phyloP scores from a whole-genome alignment of 2,888 invertebrate species.

The Seira musarum region DNA sequence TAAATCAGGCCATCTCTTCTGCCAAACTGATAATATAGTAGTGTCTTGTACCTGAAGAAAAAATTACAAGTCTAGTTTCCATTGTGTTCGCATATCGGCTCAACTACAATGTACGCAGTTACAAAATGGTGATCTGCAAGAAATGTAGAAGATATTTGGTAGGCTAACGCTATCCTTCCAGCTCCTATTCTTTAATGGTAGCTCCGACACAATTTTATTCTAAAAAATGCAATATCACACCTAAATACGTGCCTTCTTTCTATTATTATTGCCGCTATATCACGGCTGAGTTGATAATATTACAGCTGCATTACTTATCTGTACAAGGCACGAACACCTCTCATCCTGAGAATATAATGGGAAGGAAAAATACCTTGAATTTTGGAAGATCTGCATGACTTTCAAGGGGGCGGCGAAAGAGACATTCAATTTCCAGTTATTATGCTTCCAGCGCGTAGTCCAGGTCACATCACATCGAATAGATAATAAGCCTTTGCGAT shows the following conservation, averaged over 20 bases:
- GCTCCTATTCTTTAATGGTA: too few relatives aligned
- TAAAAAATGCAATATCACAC: too few relatives aligned
- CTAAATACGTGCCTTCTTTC: neutral
- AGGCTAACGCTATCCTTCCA: too few relatives aligned
- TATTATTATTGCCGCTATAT: conserved; percentile 23
- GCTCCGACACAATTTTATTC: too few relatives aligned
- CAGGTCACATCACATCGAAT: conserved; percentile 6
- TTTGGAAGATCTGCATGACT: neutral
- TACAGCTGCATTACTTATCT: conserved; percentile 8
- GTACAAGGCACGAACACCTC: neutral
- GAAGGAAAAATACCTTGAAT: conserved; percentile 2
- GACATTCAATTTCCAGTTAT: conserved; percentile 30
- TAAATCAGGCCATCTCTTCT: conserved; percentile 35
- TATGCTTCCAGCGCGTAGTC: neutral
- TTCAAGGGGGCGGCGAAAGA: neutral
- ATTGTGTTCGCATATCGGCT: too few relatives aligned
- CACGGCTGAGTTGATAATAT: conserved; percentile 34
- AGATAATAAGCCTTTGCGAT: conserved; percentile 13
- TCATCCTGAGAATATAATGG: conserved; percentile 9
- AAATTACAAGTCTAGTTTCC: too few relatives aligned
- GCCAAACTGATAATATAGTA: conserved; percentile 1
- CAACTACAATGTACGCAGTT: too few relatives aligned
- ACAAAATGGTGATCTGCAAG: too few relatives aligned
- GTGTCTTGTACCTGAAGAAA: neutral
- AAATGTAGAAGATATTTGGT: too few relatives aligned